A percentile compares a stretch with the other conserved stretches of the same genome.
Conservation (phyloP, 2,113 vertebrate genomes). For the Vireo altiloquus region DNA sequence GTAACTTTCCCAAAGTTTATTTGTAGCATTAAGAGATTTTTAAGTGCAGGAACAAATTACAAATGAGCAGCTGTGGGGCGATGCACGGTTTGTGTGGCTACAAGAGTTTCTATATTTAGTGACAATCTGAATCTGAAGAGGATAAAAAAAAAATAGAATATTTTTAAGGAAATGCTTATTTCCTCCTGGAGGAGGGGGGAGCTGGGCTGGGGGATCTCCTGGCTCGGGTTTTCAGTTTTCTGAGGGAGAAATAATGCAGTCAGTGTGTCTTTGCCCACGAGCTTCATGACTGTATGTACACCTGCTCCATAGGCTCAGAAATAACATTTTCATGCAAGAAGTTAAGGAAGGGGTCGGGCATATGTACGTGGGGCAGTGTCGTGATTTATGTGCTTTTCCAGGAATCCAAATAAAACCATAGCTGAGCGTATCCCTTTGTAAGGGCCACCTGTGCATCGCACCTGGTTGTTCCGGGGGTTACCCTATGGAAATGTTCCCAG, state of each 20-base stretch:
- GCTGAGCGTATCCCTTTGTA: background rate
- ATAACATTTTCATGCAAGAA: constrained; percentile 9
- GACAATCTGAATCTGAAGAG: constrained; percentile 23
- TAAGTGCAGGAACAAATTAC: constrained; percentile 49
- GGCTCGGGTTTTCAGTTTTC: constrained; percentile 1
- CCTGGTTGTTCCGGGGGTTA: background rate
- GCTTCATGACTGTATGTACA: background rate
- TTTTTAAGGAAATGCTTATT: constrained; percentile 59
- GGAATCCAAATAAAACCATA: background rate
- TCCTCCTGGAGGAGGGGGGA: constrained; percentile 13
- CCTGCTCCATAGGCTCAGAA: constrained; percentile 24
- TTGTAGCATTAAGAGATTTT: constrained; percentile 59
- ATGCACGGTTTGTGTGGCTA: constrained; percentile 19
- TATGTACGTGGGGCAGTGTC: background rate
- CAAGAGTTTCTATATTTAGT: constrained; percentile 43
- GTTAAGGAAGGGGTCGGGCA: background rate
- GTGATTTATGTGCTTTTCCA: constrained; percentile 34
- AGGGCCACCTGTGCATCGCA: constrained; percentile 22
- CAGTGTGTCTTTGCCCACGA: background rate
- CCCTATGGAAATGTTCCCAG: constrained; percentile 26
- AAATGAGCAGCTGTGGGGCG: constrained; percentile 47
- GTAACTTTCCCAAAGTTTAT: constrained; percentile 71
- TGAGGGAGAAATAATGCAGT: background rate
- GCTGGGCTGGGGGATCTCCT: background rate
- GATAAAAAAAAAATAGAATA: background rate